Evolutionary conservation across 1,140 invertebrate genomes (phyloP), one percentile per base, ranked within the genome.

Genomic region (Anthonomus grandis): DNA sequence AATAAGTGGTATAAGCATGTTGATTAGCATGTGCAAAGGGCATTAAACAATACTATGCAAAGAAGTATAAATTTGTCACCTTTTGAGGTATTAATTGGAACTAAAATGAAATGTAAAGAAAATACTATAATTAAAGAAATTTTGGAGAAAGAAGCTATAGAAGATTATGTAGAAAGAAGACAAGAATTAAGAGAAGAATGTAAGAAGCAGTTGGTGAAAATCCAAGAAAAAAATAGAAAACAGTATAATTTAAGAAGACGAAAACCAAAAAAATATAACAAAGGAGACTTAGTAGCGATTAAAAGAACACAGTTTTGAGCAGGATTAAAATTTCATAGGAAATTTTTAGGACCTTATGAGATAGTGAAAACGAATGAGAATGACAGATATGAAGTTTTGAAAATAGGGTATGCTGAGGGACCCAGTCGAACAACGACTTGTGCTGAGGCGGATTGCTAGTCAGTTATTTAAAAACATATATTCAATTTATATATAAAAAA

Each of bases 31-130:
- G n/a, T 70, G 1, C 66, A 74, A 48, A 41, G 59, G 34, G 51
- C 44, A n/a, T 25, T 76, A 22, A 74, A 74, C 47, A n/a, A n/a
- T n/a, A n/a, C n/a, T n/a, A n/a, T n/a, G n/a, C n/a, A n/a, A n/a
- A n/a, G n/a, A n/a, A n/a, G n/a, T n/a, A n/a, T n/a, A n/a, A n/a
- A n/a, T n/a, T n/a, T n/a, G 56, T 48, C 1, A 69, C 68, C 70
- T 2, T 73, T 73, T 49, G 31, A 70, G 15, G 3, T 75, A 12
- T 17, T 74, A 8, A 53, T 62, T 38, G 68, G 70, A 6, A 57
- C 62, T 1, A n/a, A n/a, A 25, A 66, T 72, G 57, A 57, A 51
- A 51, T 22, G 13, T 8, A 56, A 42, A 9, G 59, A 65, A 39
- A 65, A 72, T 49, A 18, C n/a, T n/a, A n/a, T n/a, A n/a, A n/a